Evolutionary conservation across 2,888 invertebrate genomes (phyloP), one percentile per base, ranked within the genome.

Genomic region (Trilocha varians): DNA sequence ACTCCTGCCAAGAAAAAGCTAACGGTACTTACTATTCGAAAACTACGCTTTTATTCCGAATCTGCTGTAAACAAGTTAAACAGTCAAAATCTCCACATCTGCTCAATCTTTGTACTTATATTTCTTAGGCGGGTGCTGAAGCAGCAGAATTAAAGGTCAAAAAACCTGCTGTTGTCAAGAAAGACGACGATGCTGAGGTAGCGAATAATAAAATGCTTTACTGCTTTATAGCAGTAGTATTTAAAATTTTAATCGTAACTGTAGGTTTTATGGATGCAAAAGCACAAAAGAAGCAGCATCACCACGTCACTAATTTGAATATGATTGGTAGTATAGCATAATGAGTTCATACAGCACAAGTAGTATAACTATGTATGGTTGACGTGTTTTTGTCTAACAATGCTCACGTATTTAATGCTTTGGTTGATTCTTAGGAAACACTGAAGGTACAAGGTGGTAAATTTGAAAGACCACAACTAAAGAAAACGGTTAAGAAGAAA

Each of bases 1-100:
- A 84, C 82, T 62, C 82, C 83, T 51, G 64, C 80, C 59, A 78
- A 79, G 80, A 85, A 83, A 80, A 84, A 80, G 49, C 75, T 62
- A 42, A 83, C 82, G 85, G 85, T 85, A 85, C 58, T 62, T 45
- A 46, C 46, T 55, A 52, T 48, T 41, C 32, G 13, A 25, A 25
- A 5, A 35, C 13, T 35, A 43, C 44, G 34, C 25, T 25, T 25
- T 9, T 25, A 25, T 25, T 25, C 11, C 2, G 11, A 25, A 25
- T 4, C 11, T 25, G 25, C 4, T 25, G 25, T 25, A 25, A 6
- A 11, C 6, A 25, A 25, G 2, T 25, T 6, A 3, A 3, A 11
- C 25, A 25, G 11, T 5, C 25, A 4, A 2, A 2, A 25, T 9
- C 25, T 25, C 2, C 25, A 25, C n/a, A 25, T 25, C 4, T 6